phyloP scores from a whole-genome alignment of 53 echinoderm and acorn worm species.

The Temnopleurus reevesii region DNA sequence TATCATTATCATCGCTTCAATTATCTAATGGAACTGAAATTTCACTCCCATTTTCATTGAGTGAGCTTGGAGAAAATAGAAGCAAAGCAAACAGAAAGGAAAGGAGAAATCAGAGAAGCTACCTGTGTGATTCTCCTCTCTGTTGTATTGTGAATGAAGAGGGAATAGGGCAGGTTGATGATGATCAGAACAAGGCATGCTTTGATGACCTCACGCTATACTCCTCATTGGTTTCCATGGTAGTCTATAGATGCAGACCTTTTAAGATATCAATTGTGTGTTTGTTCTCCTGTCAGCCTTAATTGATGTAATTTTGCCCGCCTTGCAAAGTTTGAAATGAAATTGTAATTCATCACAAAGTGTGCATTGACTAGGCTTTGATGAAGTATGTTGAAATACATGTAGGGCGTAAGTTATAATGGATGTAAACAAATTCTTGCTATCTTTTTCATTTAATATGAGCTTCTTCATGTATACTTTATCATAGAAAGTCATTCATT shows the following conservation, averaged over 20 bases:
- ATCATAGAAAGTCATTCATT: too few species aligned
- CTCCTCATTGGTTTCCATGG: not conserved
- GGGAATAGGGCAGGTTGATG: not conserved
- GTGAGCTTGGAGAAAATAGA: not conserved
- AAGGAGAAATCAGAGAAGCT: not conserved
- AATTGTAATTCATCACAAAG: not conserved
- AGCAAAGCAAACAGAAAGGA: conserved; percentile 26
- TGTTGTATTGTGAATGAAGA: not conserved
- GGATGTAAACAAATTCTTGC: too few species aligned
- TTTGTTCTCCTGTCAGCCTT: not conserved
- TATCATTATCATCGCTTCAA: conserved; percentile 44
- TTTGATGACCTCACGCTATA: not conserved
- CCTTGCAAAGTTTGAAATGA: not conserved
- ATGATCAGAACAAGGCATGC: not conserved
- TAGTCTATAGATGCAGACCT: not conserved
- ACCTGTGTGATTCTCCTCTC: not conserved
- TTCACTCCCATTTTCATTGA: conserved; percentile 32
- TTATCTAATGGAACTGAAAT: conserved; percentile 43
- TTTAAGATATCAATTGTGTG: not conserved
- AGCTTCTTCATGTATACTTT: too few species aligned
- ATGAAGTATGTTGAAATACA: not conserved
- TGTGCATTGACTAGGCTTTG: not conserved
- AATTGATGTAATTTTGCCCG: not conserved
- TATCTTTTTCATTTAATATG: too few species aligned
- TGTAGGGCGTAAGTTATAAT: too few species aligned